Conservation (phyloP, 2,797 vertebrate genomes). For the Poeciliopsis presidionis region DNA sequence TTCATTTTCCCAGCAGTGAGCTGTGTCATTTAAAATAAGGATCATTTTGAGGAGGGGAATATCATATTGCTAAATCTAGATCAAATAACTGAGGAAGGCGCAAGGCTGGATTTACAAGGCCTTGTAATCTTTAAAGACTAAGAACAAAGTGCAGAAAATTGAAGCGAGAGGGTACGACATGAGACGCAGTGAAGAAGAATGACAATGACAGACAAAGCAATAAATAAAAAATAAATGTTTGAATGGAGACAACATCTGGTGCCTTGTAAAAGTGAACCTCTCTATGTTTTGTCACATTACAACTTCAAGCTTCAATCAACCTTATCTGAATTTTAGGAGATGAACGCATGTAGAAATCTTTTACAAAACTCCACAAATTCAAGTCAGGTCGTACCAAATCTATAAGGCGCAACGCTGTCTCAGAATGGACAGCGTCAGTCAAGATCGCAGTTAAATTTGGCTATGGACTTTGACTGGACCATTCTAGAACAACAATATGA, state of each 20-base stretch:
- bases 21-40: constrained; percentile 78
- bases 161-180: constrained; percentile 13
- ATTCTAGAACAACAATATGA: neutral
- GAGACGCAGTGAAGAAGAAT: constrained; percentile 12
- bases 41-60: constrained; percentile 73
- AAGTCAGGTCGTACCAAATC: neutral
- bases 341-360: neutral
- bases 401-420: too few species aligned
- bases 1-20: constrained; percentile 79
- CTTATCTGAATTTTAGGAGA: neutral
- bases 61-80: constrained; percentile 78
- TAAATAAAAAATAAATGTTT: constrained; percentile 18
- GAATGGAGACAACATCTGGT: constrained; percentile 35
- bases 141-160: constrained; percentile 22
- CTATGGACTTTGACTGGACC: neutral
- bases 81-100: constrained; percentile 73
- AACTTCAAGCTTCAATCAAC: neutral
- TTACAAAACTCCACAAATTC: neutral
- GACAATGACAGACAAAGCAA: constrained; percentile 23
- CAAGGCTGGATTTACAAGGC: constrained; percentile 64
- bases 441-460: neutral
- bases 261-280: neutral
- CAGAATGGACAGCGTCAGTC: neutral
- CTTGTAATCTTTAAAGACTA: constrained; percentile 62
- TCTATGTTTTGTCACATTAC: neutral